Conservation (phyloP, 2,113 vertebrate species). For the Aramus guarauna region DNA sequence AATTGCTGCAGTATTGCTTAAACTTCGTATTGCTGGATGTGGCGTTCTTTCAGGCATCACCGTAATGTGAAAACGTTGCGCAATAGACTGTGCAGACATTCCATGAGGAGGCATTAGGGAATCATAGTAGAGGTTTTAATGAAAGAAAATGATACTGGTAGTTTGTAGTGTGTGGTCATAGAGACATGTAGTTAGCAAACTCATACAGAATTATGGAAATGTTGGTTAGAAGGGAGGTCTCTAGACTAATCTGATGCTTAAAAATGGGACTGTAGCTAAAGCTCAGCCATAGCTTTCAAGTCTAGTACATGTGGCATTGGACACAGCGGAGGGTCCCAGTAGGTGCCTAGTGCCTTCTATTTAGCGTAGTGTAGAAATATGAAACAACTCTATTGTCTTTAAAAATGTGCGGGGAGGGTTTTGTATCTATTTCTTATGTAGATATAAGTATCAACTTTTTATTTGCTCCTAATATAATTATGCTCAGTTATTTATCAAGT, state of each 20-base stretch:
- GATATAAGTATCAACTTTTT: not conserved
- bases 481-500: not conserved
- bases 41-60: not conserved
- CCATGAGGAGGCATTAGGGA: not conserved
- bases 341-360: not conserved
- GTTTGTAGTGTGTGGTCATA: not conserved
- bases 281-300: not conserved
- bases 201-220: not conserved
- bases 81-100: not conserved
- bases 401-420: not conserved
- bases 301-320: not conserved
- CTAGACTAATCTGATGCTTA: not conserved
- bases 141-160: not conserved
- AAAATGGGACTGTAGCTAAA: not conserved
- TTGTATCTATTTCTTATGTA: not conserved
- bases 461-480: not conserved
- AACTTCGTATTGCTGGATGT: not conserved
- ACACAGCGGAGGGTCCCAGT: not conserved
- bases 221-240: not conserved
- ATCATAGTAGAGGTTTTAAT: not conserved
- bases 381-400: not conserved
- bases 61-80: not conserved
- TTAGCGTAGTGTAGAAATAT: not conserved
- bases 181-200: not conserved
- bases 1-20: not conserved